Evolutionary conservation across 1,140 invertebrate species (phyloP), one percentile per base, ranked within the genome.

Genomic region (Batillaria attramentaria): DNA sequence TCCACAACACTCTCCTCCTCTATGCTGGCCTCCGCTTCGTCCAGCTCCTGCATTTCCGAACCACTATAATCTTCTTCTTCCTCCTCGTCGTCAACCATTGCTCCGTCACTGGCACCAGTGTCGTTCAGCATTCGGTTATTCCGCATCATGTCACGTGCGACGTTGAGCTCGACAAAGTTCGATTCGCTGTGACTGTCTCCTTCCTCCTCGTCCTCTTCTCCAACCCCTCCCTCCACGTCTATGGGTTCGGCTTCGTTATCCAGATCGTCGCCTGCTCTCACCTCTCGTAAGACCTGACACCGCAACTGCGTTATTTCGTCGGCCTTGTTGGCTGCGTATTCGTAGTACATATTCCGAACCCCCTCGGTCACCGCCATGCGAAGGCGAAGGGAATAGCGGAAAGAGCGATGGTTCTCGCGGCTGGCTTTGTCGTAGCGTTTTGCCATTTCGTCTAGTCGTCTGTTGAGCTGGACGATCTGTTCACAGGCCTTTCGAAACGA

Each of bases 271-370:
- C 57, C 57, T 20, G 24, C 57, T 10, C 57, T 28, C 8, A 60
- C 57, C 57, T 60, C 57, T 60, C 24, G 57, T 4, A 60, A 24
- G 8, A 13, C 24, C 57, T 24, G 4, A n/a, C 8, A 5, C 6
- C 57, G 79, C 39, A 88, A 65, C 18, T 85, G 73, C 13, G 84
- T 81, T 43, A 88, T 85, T 54, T 83, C 81, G 60, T 88, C 86
- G 3, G 86, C 87, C 76, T 86, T 85, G 54, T 81, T 83, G 18
- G 79, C 77, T 28, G 87, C 87, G 68, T 85, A 88, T 76, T 87
- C 86, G 60, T 87, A 84, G 66, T 82, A 87, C 87, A 88, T 88
- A 73, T 88, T 88, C 43, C 87, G 69, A 3, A 88, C 83, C 31
- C 87, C 87, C 66, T 88, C 86, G 13, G 82, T 74, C 0, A 84